Evolutionary conservation across 2,888 invertebrate species (phyloP), one percentile per base, ranked within the genome.

Genomic region (Mimas tiliae): DNA sequence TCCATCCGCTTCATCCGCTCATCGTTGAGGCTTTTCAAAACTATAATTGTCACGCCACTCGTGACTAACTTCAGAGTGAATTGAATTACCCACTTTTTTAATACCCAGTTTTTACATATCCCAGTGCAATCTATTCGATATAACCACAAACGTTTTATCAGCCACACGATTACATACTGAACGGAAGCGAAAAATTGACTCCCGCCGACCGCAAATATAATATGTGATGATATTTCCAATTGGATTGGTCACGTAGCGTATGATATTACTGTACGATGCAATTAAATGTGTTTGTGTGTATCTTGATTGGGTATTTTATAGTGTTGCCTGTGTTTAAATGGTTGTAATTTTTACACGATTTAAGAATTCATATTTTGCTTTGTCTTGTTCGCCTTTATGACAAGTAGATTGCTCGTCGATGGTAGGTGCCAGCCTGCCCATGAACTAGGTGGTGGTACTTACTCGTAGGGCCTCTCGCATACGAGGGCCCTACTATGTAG

Each of bases 101-200:
- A 16, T 6, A 2, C 9, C 50, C 19, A 19, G 19, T 50, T 50
- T 19, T 50, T 50, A 38, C 38, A 38, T 50, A 50, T 16, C 14
- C 50, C 19, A 19, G 8, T 9, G 19, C 50, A 50, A 50, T 48
- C 48, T 48, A 48, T 50, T 9, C 50, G 7, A 11, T 52, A 70
- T 71, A 73, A 86, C 87, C 87, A 75, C 89, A 88, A 83, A 78
- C 84, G 84, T 83, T 87, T 87, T 81, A 76, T 79, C 82, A 85
- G 85, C 74, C 83, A 86, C 84, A 85, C 85, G 86, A 85, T 86
- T 88, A 88, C 86, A 88, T 86, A 89, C 87, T 83, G 74, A 83
- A 84, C 82, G 85, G 86, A 86, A 86, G 80, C 80, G 71, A 70
- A 77, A 79, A 76, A 70, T 68, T 71, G 69, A 62, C 42, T 19